phyloP scores from a whole-genome alignment of 2,888 invertebrate genomes.

The Heliconius ethilla region DNA sequence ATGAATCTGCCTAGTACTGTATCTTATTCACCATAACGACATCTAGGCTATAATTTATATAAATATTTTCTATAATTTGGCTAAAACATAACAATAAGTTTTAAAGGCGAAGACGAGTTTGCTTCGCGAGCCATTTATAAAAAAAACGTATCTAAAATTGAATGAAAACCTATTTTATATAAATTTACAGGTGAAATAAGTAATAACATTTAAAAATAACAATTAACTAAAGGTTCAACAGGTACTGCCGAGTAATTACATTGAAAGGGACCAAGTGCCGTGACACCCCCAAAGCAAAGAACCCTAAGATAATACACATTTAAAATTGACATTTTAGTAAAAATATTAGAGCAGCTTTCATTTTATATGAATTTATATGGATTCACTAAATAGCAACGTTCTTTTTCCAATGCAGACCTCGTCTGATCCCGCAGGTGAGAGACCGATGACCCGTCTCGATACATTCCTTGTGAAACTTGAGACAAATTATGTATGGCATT shows the following conservation, averaged over 20 bases:
- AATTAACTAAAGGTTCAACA: background rate
- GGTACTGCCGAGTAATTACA: background rate
- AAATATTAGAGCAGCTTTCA: background rate
- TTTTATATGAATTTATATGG: background rate
- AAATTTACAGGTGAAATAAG: too few species aligned
- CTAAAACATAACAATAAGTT: too few species aligned
- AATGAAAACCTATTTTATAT: background rate
- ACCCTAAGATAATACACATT: conserved; percentile 15
- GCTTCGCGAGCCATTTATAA: background rate
- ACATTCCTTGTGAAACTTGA: background rate
- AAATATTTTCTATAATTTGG: too few species aligned
- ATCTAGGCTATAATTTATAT: too few species aligned
- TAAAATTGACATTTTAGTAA: background rate
- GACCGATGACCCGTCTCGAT: conserved; percentile 4
- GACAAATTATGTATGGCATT: background rate
- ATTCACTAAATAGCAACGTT: background rate
- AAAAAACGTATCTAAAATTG: background rate
- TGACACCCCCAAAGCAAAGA: background rate
- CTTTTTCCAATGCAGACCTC: background rate
- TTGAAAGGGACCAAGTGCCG: background rate
- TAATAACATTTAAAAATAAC: background rate
- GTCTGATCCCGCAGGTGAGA: conserved; percentile 1
- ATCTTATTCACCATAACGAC: too few species aligned
- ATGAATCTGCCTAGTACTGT: too few species aligned
- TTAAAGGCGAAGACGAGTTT: background rate